Conservation (phyloP, 2,797 vertebrate species). For the Gephyroberyx darwinii region DNA sequence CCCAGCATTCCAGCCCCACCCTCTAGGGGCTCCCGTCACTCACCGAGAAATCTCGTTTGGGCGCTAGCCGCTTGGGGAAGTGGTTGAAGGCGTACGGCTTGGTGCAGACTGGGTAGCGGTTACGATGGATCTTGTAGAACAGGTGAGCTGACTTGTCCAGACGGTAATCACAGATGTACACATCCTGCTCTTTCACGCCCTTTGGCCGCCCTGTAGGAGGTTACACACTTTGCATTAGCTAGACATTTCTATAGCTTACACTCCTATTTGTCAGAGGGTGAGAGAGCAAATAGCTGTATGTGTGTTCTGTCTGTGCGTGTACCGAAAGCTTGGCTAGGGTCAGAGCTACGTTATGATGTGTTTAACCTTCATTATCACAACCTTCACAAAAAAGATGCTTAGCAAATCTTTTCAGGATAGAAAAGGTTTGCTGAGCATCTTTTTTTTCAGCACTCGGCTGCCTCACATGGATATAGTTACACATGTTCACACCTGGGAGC, state of each 20-base stretch:
- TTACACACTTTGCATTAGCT: slow-evolving; percentile 9
- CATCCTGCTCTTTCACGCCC: slow-evolving; percentile 94
- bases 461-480: neutral
- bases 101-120: slow-evolving; percentile 97
- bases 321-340: neutral
- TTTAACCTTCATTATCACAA: no score
- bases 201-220: slow-evolving; percentile 90
- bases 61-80: slow-evolving; percentile 94
- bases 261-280: neutral
- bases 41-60: slow-evolving; percentile 97
- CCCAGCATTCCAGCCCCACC: slow-evolving; percentile 1
- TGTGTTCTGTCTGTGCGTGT: neutral
- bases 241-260: neutral
- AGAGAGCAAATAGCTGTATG: neutral
- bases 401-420: no score
- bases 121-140: slow-evolving; percentile 99
- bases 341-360: neutral
- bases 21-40: slow-evolving; percentile 54
- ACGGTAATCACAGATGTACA: slow-evolving; percentile 98
- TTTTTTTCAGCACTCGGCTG: neutral
- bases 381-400: no score
- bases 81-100: slow-evolving; percentile 98
- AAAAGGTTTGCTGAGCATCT: neutral
- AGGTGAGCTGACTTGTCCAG: slow-evolving; percentile 98
- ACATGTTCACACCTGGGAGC: neutral